These are phyloP conservation scores for Parazoanthus swiftii DNA, from an alignment of 92 coral and sea anemone species.

Conservation along the genomic window DNA sequence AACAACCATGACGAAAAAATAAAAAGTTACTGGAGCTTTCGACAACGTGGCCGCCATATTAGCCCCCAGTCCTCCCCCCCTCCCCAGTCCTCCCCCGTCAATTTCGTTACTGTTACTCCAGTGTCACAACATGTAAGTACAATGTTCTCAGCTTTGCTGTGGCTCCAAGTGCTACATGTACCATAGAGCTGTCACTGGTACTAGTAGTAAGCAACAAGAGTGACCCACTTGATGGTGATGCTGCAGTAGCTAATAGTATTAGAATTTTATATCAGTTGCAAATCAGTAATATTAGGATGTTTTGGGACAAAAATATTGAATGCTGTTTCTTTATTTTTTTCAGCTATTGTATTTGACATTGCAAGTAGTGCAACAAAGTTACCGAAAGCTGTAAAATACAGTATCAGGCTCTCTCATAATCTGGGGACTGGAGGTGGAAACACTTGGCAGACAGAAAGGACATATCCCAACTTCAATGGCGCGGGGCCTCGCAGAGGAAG, in stretches of 20 bases:
- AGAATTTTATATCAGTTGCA: too few relatives aligned
- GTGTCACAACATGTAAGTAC: background rate
- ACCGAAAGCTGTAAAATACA: slow-evolving; percentile 84
- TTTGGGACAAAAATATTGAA: background rate
- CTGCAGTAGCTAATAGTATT: too few relatives aligned
- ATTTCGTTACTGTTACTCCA: background rate
- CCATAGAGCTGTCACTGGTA: background rate
- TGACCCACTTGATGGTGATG: too few relatives aligned
- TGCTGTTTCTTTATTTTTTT: background rate
- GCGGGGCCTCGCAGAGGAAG: slow-evolving; percentile 63
- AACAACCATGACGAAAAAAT: too few relatives aligned
- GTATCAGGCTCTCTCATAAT: slow-evolving; percentile 73
- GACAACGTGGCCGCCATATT: too few relatives aligned
- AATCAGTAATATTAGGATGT: too few relatives aligned
- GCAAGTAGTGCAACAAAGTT: slow-evolving; percentile 48
- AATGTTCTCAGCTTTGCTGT: background rate
- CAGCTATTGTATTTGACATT: slow-evolving; percentile 80
- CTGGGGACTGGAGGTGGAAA: slow-evolving; percentile 37
- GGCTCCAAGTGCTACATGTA: background rate
- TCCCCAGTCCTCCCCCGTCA: too few relatives aligned
- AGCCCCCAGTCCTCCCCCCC: too few relatives aligned
- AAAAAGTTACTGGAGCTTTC: too few relatives aligned
- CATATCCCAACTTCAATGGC: slow-evolving; percentile 74
- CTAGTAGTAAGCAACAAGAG: too few relatives aligned
- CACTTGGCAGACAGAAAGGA: slow-evolving; percentile 74